Base-by-base conservation (phyloP, 92 coral and sea anemone genomes). In the Pocillopora meandrina region DNA sequence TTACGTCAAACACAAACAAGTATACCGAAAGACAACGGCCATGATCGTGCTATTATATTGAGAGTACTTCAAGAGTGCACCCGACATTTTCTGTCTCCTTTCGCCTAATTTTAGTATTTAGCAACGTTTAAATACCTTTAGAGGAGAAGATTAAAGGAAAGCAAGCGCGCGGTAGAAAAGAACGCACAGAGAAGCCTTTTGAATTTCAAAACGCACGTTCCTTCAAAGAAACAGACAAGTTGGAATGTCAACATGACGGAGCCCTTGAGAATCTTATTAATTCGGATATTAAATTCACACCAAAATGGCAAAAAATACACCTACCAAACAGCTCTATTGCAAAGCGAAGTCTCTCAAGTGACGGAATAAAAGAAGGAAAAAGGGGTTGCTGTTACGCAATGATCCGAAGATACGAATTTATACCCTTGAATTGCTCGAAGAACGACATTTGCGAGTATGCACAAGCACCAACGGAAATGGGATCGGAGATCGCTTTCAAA, bases 281-380 rank as follows among this genome's bases (percentile, higher is more conserved):
- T 80, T 73, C 55, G 63, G 72, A 80, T 68, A 80, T 80, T 80
- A 8, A 57, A 75, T 75, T 75, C 63, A 63, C 72, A 64, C 23
- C 72, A 42, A 14, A 19, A 61, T 36, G 68, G 74, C 21, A 15
- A 70, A 33, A 70, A 77, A 63, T 36, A 63, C 2, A 47, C 58
- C 12, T 13, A 26, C 21, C n/a, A 72, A 55, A 23, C 5, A 18
- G 19, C 16, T 35, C 59, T 75, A 56, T 11, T 26, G 63, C 79
- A 75, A 59, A 26, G 47, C 56, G 9, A 13, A 12, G 17, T 70
- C 8, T 34, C 20, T 19, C 55, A 5, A 16, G 74, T 5, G 42
- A 36, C 55, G 10, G 42, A 35, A 42, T 18, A 35, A 42, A 35
- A 36, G 56, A 73, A 47, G 17, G 0, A 9, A 20, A 35, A 34